A percentile compares a stretch with the other conserved stretches of the same genome.
Conservation (phyloP, 2,888 invertebrate genomes). For the Helicoverpa assulta region DNA sequence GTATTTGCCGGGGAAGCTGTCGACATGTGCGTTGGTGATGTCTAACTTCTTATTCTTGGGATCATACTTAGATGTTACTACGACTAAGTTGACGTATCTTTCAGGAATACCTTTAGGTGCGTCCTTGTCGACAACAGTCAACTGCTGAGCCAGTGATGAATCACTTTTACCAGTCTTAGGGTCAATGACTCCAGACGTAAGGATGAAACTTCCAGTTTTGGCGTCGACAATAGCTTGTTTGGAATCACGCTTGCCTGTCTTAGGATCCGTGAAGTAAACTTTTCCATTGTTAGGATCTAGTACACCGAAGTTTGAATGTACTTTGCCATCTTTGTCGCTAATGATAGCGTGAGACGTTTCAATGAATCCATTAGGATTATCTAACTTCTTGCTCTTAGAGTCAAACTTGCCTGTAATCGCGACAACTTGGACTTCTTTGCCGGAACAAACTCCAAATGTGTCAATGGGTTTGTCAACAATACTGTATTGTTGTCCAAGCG, state of each 20-base stretch:
- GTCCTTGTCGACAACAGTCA: conserved; percentile 85
- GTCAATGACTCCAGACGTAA: conserved; percentile 91
- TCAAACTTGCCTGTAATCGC: conserved; percentile 91
- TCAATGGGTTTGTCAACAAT: conserved; percentile 91
- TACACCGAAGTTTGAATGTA: conserved; percentile 92
- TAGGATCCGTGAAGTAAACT: conserved; percentile 89
- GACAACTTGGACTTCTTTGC: conserved; percentile 89
- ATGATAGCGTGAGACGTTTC: conserved; percentile 90
- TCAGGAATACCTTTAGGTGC: conserved; percentile 85
- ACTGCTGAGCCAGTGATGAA: conserved; percentile 91
- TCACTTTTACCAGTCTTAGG: conserved; percentile 91
- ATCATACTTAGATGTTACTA: conserved; percentile 91
- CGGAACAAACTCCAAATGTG: conserved; percentile 79
- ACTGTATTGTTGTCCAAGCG: conserved; percentile 91
- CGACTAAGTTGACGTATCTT: conserved; percentile 87
- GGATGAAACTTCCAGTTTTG: conserved; percentile 89
- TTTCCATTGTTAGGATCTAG: conserved; percentile 91
- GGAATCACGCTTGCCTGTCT: conserved; percentile 91
- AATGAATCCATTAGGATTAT: conserved; percentile 89
- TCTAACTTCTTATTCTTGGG: conserved; percentile 88
- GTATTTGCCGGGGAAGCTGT: conserved; percentile 81
- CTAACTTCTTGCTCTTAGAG: conserved; percentile 90
- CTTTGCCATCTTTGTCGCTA: conserved; percentile 93
- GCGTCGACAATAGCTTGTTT: conserved; percentile 91
- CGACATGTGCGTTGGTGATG: conserved; percentile 87